phyloP scores from a whole-genome alignment of 2,888 invertebrate species.

The Drosophila buzzatii region DNA sequence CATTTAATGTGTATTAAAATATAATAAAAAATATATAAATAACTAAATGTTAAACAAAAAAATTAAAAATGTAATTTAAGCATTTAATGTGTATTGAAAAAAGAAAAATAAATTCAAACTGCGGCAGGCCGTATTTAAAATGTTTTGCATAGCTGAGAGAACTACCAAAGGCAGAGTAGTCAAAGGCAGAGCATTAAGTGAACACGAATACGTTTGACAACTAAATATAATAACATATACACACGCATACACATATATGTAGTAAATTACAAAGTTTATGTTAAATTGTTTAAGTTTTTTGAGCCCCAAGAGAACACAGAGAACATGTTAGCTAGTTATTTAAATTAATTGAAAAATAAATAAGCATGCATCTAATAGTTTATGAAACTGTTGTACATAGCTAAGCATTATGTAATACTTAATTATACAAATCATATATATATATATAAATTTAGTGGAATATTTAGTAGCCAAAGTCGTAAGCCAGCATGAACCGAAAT shows the following conservation, averaged over 20 bases:
- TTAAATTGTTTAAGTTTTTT: slow-evolving; percentile 65
- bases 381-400: slow-evolving; percentile 78
- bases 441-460: slow-evolving; percentile 42
- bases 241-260: slow-evolving; percentile 33
- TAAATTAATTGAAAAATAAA: slow-evolving; percentile 59
- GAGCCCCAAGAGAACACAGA: slow-evolving; percentile 3
- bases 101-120: slow-evolving; percentile 45
- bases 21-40: slow-evolving; percentile 14
- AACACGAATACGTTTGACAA: slow-evolving; percentile 12
- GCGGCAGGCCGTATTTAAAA: slow-evolving; percentile 65
- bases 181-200: slow-evolving; percentile 34
- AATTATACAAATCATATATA: slow-evolving; percentile 43
- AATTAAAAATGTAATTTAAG: slow-evolving; percentile 39
- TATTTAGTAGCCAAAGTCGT: slow-evolving; percentile 70
- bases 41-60: slow-evolving; percentile 53
- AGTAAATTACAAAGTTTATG: slow-evolving; percentile 50
- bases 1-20: slow-evolving; percentile 17
- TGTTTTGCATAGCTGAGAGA: slow-evolving; percentile 50
- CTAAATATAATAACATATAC: slow-evolving; percentile 19
- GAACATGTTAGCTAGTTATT: slow-evolving; percentile 79
- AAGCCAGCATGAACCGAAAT: slow-evolving; percentile 65
- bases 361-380: slow-evolving; percentile 64
- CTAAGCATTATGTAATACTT: slow-evolving; percentile 50
- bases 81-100: slow-evolving; percentile 40
- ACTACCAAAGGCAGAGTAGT: slow-evolving; percentile 18